These are phyloP conservation scores for Dysdera silvatica DNA, from an alignment of 1,140 invertebrate genomes.

Conservation along the genomic window DNA sequence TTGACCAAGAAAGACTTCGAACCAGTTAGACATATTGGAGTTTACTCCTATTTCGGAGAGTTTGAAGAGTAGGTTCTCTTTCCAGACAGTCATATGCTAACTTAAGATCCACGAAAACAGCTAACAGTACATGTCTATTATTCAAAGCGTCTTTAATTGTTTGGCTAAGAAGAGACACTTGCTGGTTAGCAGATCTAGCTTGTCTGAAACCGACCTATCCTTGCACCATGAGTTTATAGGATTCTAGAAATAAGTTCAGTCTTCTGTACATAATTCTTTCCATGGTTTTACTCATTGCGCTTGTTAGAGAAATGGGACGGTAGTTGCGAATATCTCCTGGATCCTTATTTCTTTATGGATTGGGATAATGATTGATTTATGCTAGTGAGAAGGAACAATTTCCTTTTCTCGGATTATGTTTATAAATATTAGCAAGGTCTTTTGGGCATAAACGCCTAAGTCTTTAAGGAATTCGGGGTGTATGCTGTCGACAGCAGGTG, in stretches of 20 bases:
- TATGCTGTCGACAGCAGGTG: neutral
- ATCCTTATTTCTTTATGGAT: conserved; percentile 4
- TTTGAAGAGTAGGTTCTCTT: neutral
- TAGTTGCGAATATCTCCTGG: neutral
- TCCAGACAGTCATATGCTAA: conserved; percentile 6
- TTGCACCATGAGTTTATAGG: neutral
- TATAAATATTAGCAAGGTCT: neutral
- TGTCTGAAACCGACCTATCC: neutral
- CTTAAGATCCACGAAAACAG: neutral
- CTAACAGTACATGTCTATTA: neutral
- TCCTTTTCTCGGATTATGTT: neutral
- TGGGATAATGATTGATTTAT: conserved; percentile 1
- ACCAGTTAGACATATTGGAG: neutral
- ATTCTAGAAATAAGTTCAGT: conserved; percentile 1
- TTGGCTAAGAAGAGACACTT: neutral
- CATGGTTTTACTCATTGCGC: neutral
- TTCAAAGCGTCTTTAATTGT: neutral
- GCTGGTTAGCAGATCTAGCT: neutral
- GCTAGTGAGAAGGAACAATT: neutral
- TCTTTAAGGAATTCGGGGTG: neutral
- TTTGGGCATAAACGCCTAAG: neutral
- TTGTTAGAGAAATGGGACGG: neutral
- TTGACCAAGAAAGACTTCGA: neutral
- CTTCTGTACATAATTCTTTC: conserved; percentile 4
- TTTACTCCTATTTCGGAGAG: neutral